These are phyloP conservation scores for Apocrypta bakeri DNA, from an alignment of 1,140 invertebrate species.

Conservation along the genomic window DNA sequence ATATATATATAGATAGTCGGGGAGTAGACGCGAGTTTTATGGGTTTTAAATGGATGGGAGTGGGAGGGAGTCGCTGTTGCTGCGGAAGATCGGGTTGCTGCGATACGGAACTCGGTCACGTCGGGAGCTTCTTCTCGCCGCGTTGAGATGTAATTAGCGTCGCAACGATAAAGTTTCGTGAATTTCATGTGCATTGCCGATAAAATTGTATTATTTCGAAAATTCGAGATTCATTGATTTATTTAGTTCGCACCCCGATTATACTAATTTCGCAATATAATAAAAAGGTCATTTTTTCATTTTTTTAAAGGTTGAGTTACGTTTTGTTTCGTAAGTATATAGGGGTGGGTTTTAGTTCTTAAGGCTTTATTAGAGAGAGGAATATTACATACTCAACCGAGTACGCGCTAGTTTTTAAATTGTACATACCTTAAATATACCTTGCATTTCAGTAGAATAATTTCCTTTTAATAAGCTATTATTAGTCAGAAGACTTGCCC, in stretches of 20 bases:
- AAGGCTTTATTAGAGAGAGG: not conserved
- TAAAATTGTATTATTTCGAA: constrained; percentile 26
- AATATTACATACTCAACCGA: not conserved
- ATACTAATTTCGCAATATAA: constrained; percentile 4
- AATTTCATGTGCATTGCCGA: constrained; percentile 3
- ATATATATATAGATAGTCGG: not conserved
- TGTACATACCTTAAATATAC: too few relatives aligned
- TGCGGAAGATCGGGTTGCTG: constrained; percentile 56
- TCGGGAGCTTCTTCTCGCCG: constrained; percentile 47
- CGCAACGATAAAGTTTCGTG: not conserved
- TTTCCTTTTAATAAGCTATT: too few relatives aligned
- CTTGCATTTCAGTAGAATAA: too few relatives aligned
- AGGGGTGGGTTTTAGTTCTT: not conserved
- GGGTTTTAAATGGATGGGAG: constrained; percentile 49
- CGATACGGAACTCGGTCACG: constrained; percentile 59
- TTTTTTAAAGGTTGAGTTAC: too few relatives aligned
- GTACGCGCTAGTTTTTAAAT: too few relatives aligned
- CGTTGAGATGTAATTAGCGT: constrained; percentile 45
- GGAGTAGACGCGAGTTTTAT: constrained; percentile 41
- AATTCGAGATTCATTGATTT: constrained; percentile 20
- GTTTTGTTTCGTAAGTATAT: constrained; percentile 18
- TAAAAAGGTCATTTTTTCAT: constrained; percentile 6
- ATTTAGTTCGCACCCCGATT: constrained; percentile 8
- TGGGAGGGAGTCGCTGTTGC: constrained; percentile 46
- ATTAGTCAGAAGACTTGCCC: too few relatives aligned